These are phyloP conservation scores for Tethea ocularis DNA, from an alignment of 2,888 invertebrate species.

Conservation along the genomic window DNA sequence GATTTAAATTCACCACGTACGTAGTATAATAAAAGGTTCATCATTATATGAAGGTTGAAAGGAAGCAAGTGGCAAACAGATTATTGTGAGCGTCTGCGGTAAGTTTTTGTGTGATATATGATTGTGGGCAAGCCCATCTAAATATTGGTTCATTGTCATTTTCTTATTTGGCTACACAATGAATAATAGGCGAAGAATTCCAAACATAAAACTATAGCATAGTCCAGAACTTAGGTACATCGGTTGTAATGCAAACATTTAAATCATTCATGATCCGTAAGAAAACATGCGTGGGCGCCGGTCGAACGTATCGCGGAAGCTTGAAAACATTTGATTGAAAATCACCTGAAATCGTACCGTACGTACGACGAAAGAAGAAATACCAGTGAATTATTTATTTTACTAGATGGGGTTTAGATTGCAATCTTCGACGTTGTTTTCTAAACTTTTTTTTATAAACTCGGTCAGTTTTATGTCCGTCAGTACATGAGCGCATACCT, in stretches of 20 bases:
- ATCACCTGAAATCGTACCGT: neutral
- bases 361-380: neutral
- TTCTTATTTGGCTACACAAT: neutral
- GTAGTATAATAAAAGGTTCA: too few relatives aligned
- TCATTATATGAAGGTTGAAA: too few relatives aligned
- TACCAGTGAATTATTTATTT: neutral
- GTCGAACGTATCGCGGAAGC: constrained; percentile 12
- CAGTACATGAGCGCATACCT: neutral
- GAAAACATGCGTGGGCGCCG: constrained; percentile 31
- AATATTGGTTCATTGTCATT: too few relatives aligned
- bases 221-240: neutral
- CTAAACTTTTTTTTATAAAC: neutral
- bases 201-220: constrained; percentile 5
- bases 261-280: constrained; percentile 31
- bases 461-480: neutral
- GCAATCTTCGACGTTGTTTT: neutral
- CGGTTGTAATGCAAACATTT: constrained; percentile 28
- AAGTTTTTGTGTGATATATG: too few relatives aligned
- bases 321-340: neutral
- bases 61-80: too few relatives aligned
- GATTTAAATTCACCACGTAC: too few relatives aligned
- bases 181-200: neutral
- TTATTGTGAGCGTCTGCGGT: too few relatives aligned
- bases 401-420: constrained; percentile 6
- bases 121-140: too few relatives aligned